Conservation (phyloP, 2,113 vertebrate genomes). For the Grammomys dolichurus region DNA sequence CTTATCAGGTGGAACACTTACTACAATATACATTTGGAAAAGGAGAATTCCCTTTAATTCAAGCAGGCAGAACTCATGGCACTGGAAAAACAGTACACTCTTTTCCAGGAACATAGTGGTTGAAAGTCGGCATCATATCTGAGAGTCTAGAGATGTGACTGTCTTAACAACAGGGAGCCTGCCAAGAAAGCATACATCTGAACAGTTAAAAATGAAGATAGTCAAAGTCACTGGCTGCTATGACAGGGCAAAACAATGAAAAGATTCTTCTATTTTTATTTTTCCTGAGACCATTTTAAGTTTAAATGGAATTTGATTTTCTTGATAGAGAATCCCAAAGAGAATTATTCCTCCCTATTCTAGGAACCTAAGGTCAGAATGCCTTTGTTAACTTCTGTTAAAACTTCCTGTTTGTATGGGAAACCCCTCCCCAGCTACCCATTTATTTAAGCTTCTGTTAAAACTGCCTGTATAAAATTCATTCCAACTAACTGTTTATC, state of each 20-base stretch:
- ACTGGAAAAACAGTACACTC: neutral
- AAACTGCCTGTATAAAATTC: neutral
- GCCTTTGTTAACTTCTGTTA: neutral
- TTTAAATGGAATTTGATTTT: neutral
- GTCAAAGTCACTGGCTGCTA: neutral
- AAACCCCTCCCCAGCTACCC: too few relatives aligned
- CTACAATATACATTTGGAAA: neutral
- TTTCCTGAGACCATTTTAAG: neutral
- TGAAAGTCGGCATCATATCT: neutral
- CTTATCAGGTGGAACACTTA: neutral
- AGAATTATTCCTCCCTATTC: neutral
- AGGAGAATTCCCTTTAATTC: neutral
- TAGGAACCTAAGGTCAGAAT: neutral
- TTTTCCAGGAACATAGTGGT: neutral
- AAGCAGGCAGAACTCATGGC: constrained; percentile 19
- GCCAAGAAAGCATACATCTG: neutral
- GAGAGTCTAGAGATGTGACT: neutral
- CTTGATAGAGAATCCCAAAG: neutral
- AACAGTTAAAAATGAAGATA: neutral
- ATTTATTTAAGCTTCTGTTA: neutral
- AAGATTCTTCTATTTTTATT: neutral
- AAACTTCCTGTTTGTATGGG: neutral
- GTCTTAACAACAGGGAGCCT: neutral
- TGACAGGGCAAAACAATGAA: neutral
- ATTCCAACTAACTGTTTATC: neutral